Conservation (phyloP, 2,113 vertebrate genomes). For the Stigmatopora nigra region DNA sequence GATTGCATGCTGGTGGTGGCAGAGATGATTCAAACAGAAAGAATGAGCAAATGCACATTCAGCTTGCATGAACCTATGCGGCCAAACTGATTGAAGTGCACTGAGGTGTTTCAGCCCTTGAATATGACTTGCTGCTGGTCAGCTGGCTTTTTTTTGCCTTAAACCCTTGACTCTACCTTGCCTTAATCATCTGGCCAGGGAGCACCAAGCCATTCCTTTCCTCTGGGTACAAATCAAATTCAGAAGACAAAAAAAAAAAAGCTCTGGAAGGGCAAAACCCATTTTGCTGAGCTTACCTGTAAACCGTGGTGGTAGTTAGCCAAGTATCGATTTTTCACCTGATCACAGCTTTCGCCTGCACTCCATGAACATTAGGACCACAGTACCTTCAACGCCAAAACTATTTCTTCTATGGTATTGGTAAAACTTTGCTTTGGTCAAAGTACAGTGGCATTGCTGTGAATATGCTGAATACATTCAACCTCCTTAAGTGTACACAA, state of each 20-base stretch:
- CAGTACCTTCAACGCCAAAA: slow-evolving; percentile 12
- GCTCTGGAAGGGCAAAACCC: slow-evolving; percentile 47
- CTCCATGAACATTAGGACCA: slow-evolving; percentile 13
- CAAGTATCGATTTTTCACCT: slow-evolving; percentile 47
- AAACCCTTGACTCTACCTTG: slow-evolving; percentile 35
- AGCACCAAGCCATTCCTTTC: slow-evolving; percentile 44
- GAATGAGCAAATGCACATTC: slow-evolving; percentile 44
- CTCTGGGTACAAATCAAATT: slow-evolving; percentile 59
- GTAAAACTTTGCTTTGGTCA: slow-evolving; percentile 2
- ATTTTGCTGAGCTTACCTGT: slow-evolving; percentile 51
- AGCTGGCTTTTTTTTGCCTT: slow-evolving; percentile 22
- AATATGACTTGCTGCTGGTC: slow-evolving; percentile 44
- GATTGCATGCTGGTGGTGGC: slow-evolving; percentile 14
- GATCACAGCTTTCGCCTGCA: slow-evolving; percentile 36
- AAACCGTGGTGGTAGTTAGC: slow-evolving; percentile 39
- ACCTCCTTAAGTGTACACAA: too few species aligned
- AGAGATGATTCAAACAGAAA: slow-evolving; percentile 40
- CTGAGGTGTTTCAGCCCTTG: slow-evolving; percentile 56
- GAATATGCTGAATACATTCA: too few species aligned
- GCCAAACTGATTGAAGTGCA: slow-evolving; percentile 62
- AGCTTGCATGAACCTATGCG: slow-evolving; percentile 41
- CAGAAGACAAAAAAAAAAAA: slow-evolving; percentile 32
- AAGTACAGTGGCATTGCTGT: not conserved
- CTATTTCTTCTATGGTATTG: not conserved
- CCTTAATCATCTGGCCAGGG: slow-evolving; percentile 56